These are phyloP conservation scores for Zoanthus sansibaricus DNA, from an alignment of 92 coral and sea anemone genomes.

Conservation along the genomic window DNA sequence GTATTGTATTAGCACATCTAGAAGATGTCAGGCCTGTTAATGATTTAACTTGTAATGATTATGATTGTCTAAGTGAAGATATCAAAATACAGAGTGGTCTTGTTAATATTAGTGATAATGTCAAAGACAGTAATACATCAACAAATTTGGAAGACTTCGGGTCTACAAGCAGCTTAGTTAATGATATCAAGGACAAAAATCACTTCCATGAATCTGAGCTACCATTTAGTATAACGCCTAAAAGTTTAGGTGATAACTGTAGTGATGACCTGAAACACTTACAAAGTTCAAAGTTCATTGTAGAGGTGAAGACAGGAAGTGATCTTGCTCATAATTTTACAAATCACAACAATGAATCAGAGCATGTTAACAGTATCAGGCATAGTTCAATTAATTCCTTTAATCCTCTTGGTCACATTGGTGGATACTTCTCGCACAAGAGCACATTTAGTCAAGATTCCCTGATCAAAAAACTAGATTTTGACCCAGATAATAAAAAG, in stretches of 20 bases:
- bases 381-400: not conserved
- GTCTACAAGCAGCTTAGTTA: not conserved
- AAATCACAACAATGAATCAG: not conserved
- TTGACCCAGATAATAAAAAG: slow-evolving; percentile 1
- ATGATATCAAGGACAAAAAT: not conserved
- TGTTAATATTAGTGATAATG: not conserved
- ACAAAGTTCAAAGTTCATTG: not conserved
- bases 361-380: not conserved
- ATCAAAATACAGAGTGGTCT: not conserved
- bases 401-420: not conserved
- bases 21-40: not conserved
- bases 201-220: not conserved
- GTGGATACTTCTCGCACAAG: not conserved
- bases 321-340: not conserved
- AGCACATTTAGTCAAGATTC: not conserved
- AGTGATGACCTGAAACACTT: not conserved
- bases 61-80: not conserved
- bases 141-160: not conserved
- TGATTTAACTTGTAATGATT: not conserved
- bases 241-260: not conserved
- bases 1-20: not conserved
- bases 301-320: not conserved
- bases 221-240: not conserved
- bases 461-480: slow-evolving; percentile 18
- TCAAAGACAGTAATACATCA: not conserved